Evolutionary conservation across 2,888 invertebrate genomes (phyloP).

Genomic region (Biston stratarius): DNA sequence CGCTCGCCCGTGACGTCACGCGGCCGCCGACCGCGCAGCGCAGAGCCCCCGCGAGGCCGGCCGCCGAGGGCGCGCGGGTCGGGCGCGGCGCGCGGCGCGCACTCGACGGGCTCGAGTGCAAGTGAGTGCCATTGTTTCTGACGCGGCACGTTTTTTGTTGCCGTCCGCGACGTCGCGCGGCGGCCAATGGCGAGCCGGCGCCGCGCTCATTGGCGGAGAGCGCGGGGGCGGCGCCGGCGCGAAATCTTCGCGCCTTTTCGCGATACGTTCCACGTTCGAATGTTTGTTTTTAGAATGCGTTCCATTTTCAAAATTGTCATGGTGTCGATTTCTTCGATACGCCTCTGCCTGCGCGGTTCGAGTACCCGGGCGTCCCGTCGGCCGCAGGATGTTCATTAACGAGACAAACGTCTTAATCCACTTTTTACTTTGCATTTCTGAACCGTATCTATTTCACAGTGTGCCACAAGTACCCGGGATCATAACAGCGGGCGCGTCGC

Average conservation of each 20-base stretch:
- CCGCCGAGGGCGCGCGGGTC: slow-evolving; percentile 38
- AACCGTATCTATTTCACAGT: too few species aligned
- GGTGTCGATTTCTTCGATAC: slow-evolving; percentile 28
- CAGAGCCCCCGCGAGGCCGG: slow-evolving; percentile 21
- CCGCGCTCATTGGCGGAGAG: slow-evolving; percentile 63
- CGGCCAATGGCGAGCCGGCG: slow-evolving; percentile 67
- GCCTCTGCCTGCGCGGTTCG: slow-evolving; percentile 15
- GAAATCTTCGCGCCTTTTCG: slow-evolving; percentile 69
- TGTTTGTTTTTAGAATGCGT: slow-evolving; percentile 65
- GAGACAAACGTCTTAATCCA: too few species aligned
- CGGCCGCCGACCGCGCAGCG: slow-evolving; percentile 13
- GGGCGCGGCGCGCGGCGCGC: slow-evolving; percentile 43
- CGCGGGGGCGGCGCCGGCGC: slow-evolving; percentile 64
- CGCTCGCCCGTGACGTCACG: slow-evolving; percentile 57
- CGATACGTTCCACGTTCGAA: slow-evolving; percentile 49
- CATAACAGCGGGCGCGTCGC: too few species aligned
- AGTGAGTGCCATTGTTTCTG: slow-evolving; percentile 82
- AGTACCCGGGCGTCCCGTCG: slow-evolving; percentile 10
- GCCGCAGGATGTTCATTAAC: slow-evolving; percentile 2
- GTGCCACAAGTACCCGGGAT: too few species aligned
- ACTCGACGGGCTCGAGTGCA: slow-evolving; percentile 64
- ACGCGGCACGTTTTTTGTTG: slow-evolving; percentile 64
- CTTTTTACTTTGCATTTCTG: too few species aligned
- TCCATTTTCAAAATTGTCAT: slow-evolving; percentile 59
- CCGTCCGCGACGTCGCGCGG: slow-evolving; percentile 57